Conservation (phyloP, 2,113 vertebrate species). For the Phylloscopus whistleri region DNA sequence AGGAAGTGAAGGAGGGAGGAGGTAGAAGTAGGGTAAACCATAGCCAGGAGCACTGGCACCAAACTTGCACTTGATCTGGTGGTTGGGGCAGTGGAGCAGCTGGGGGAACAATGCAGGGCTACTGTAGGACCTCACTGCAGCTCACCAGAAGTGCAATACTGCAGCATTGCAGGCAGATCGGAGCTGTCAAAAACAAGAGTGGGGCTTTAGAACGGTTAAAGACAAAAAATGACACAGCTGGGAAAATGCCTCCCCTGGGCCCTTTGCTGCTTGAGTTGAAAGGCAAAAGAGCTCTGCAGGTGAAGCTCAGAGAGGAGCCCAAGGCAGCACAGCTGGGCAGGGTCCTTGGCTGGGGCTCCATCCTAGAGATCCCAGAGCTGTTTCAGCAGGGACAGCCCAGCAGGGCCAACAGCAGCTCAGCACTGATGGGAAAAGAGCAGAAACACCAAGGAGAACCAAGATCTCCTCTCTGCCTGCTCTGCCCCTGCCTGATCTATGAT, state of each 20-base stretch:
- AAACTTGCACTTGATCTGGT: background rate
- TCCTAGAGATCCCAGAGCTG: background rate
- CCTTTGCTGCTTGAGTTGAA: background rate
- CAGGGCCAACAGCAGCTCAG: background rate
- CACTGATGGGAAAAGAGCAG: rapidly evolving
- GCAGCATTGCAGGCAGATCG: background rate
- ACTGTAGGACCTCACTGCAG: background rate
- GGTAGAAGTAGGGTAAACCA: background rate
- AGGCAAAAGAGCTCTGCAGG: background rate
- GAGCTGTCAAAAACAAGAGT: background rate
- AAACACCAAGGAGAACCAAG: background rate
- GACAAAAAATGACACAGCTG: background rate
- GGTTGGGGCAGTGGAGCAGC: background rate
- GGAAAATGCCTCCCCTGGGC: background rate
- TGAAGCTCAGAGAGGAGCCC: background rate
- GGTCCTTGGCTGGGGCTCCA: background rate
- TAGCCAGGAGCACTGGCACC: background rate
- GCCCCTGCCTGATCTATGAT: background rate
- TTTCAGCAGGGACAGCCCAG: background rate
- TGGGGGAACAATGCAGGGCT: background rate
- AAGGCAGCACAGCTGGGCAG: background rate
- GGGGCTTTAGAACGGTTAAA: rapidly evolving
- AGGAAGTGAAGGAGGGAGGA: background rate
- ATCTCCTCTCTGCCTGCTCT: background rate
- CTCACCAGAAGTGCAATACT: background rate